Conservation (phyloP, 2,797 vertebrate species). For the Thripadectes ignobilis region DNA sequence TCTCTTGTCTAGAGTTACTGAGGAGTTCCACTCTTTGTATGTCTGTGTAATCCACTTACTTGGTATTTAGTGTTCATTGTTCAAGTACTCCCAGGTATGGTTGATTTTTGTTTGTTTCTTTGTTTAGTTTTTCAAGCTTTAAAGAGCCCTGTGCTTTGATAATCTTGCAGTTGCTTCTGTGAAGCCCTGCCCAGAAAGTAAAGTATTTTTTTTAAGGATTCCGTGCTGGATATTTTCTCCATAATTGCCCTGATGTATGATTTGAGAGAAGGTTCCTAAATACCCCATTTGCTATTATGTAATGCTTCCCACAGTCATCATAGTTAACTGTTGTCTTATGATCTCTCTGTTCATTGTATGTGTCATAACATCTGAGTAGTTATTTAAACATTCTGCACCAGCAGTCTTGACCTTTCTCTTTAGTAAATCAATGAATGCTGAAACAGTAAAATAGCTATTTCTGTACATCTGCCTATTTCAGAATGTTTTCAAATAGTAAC, state of each 20-base stretch:
- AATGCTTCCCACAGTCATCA: background rate
- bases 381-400: background rate
- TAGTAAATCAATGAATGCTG: background rate
- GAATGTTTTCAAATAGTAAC: background rate
- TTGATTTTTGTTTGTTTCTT: background rate
- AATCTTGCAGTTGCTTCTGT: background rate
- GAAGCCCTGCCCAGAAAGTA: background rate
- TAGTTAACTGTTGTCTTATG: background rate
- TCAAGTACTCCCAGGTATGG: background rate
- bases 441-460: background rate
- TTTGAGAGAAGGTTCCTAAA: background rate
- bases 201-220: background rate
- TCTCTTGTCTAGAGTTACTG: background rate
- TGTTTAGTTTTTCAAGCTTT: background rate
- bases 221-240: background rate
- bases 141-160: background rate
- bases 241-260: background rate
- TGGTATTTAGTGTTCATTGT: background rate
- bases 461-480: background rate
- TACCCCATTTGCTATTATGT: background rate
- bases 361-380: background rate
- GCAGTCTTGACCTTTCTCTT: background rate
- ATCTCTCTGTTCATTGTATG: background rate
- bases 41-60: background rate
- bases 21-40: background rate